Evolutionary conservation across 2,888 invertebrate genomes (phyloP), one percentile per base, ranked within the genome.

Genomic region (Nowickia ferox): DNA sequence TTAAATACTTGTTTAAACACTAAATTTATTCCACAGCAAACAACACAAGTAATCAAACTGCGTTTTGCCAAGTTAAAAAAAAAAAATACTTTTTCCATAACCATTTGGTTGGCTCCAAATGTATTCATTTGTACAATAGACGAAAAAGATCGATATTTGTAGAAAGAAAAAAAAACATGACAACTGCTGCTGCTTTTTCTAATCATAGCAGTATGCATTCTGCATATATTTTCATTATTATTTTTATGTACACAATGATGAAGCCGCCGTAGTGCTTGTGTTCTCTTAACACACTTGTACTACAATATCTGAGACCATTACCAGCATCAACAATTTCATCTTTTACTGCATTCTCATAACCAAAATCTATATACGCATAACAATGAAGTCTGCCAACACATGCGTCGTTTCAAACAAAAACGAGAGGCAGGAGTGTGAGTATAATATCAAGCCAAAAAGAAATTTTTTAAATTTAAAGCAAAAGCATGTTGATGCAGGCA

Each of bases 341-440:
- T 42, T 74, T 72, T 68, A 44, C 42, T 51, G 40, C 51, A 59
- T 72, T 48, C 17, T 75, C 59, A 71, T 72, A 71, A 77, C 71
- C 65, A n/a, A 82, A 66, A 79, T 66, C 71, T 57, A 72, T 57
- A 77, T 66, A 72, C 72, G 77, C 65, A 77, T 77, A 77, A 83
- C 77, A 83, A 83, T 83, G 59, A 77, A 83, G 83, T 59, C 65
- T 66, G 77, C 77, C 65, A 72, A 44, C 71, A 77, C 71, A 83
- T 59, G 77, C 51, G 55, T 65, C 46, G 46, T 76, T 71, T 55
- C 38, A 55, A 55, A 22, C 44, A 9, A 30, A 19, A 30, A 19
- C 5, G 11, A 19, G n/a, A 40, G 30, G 6, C 30, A 30, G 30
- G 6, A 0, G 30, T 42, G 2, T 11, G 8, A 17, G 61, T 17